Percentiles rank a stretch among this genome's conserved stretches.
Evolutionary conservation across 1,140 invertebrate species (phyloP).

Genomic region (Drosophila lacertosa): DNA sequence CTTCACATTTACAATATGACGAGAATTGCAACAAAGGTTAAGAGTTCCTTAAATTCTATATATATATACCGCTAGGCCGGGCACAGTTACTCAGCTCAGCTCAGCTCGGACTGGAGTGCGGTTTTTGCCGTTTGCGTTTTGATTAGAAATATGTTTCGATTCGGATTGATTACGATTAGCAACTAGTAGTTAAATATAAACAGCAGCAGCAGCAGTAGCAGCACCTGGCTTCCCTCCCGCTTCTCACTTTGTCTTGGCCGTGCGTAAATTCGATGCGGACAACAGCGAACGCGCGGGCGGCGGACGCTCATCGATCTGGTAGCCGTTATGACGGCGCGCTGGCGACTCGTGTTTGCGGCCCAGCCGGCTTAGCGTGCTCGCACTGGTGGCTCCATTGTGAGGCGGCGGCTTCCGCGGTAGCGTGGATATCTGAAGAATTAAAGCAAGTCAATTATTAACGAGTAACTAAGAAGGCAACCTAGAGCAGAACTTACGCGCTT

Average conservation of each 20-base stretch:
- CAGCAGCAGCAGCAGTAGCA: conserved; percentile 41
- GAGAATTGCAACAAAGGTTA: conserved; percentile 80
- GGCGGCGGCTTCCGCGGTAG: conserved; percentile 72
- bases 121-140: conserved; percentile 40
- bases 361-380: conserved; percentile 67
- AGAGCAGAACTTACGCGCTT: conserved; percentile 74
- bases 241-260: conserved; percentile 61
- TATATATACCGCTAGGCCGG: conserved; percentile 32
- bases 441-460: not conserved
- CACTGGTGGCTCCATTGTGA: conserved; percentile 65
- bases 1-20: conserved; percentile 81
- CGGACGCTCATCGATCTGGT: conserved; percentile 72
- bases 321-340: conserved; percentile 46
- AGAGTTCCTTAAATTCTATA: conserved; percentile 55
- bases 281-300: conserved; percentile 68
- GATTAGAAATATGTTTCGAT: conserved; percentile 71
- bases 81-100: not conserved
- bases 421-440: conserved; percentile 62
- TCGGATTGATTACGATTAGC: conserved; percentile 66
- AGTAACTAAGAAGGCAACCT: too few species aligned
- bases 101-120: conserved; percentile 5
- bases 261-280: conserved; percentile 78
- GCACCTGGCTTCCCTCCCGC: not conserved
- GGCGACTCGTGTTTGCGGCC: conserved; percentile 55
- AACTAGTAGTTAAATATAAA: conserved; percentile 61